phyloP scores from a whole-genome alignment of 53 echinoderm and acorn worm species.

The Pentamera pediparva region DNA sequence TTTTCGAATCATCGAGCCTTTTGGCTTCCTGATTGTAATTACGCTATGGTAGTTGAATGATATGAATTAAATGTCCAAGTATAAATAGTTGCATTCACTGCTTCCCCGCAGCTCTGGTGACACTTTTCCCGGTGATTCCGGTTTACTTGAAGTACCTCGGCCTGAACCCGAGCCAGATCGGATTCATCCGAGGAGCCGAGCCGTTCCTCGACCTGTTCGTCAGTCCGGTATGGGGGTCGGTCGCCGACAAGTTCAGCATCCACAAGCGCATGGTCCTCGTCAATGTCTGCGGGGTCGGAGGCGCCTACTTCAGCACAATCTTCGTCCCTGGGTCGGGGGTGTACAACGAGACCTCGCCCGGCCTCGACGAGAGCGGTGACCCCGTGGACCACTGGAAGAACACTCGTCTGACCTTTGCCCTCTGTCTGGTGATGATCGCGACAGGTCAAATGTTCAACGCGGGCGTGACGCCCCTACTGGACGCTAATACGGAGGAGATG shows the following conservation, averaged over 20 bases:
- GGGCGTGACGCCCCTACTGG: conserved; percentile 29
- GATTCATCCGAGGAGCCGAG: conserved; percentile 78
- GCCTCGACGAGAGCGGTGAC: background rate
- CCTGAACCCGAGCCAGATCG: conserved; percentile 68
- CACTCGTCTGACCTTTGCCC: conserved; percentile 23
- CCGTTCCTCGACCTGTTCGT: conserved; percentile 65
- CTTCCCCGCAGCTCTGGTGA: conserved; percentile 48
- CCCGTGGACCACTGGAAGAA: conserved; percentile 2
- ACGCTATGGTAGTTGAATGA: too few species aligned
- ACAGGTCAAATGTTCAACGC: conserved; percentile 19
- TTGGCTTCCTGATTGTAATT: too few species aligned
- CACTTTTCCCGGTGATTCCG: conserved; percentile 71
- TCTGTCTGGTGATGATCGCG: conserved; percentile 20
- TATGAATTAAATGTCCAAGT: too few species aligned
- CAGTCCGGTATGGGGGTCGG: conserved; percentile 76
- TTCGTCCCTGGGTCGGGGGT: conserved; percentile 53
- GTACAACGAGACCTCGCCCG: background rate
- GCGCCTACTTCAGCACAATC: conserved; percentile 59
- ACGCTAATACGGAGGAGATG: conserved; percentile 39
- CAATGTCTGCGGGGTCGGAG: conserved; percentile 58
- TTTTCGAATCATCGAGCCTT: too few species aligned
- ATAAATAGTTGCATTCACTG: background rate
- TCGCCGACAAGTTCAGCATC: conserved; percentile 86
- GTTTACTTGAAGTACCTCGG: conserved; percentile 87
- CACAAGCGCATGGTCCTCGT: conserved; percentile 63